A percentile compares a stretch with the other conserved stretches of the same genome.
Conservation (phyloP, 2,888 invertebrate species). For the Tetropium fuscum region DNA sequence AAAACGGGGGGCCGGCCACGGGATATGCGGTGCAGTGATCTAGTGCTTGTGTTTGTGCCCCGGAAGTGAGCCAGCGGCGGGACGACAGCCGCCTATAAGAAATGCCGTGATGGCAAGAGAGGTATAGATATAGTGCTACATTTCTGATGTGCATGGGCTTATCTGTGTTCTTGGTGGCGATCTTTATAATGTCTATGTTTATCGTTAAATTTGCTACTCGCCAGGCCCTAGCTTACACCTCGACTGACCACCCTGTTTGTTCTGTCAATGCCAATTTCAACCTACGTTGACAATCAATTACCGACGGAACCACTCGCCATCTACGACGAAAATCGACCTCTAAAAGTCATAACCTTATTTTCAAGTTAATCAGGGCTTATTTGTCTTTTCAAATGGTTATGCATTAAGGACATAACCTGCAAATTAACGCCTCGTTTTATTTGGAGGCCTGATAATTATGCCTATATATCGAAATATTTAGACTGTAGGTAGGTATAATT, state of each 20-base stretch:
- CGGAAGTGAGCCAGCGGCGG: conserved; percentile 58
- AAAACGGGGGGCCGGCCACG: conserved; percentile 59
- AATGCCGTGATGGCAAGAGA: conserved; percentile 82
- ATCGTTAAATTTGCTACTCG: background rate
- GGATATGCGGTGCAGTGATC: conserved; percentile 57
- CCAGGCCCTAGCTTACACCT: background rate
- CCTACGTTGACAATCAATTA: conserved; percentile 27
- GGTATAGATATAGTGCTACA: conserved; percentile 65
- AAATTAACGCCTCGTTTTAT: background rate
- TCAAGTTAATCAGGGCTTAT: conserved; percentile 2
- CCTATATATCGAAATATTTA: too few species aligned
- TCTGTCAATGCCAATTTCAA: conserved; percentile 21
- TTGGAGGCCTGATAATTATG: background rate
- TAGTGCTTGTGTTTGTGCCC: conserved; percentile 57
- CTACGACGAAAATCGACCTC: conserved; percentile 17
- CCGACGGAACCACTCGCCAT: conserved; percentile 24
- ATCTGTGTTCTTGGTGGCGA: conserved; percentile 11
- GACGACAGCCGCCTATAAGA: conserved; percentile 69
- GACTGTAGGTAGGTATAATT: too few species aligned
- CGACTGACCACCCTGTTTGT: conserved; percentile 22
- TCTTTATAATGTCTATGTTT: background rate
- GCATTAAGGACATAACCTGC: background rate
- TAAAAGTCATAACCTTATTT: conserved; percentile 23
- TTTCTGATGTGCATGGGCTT: conserved; percentile 31
- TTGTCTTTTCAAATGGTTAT: background rate